Evolutionary conservation across 2,113 vertebrate species (phyloP).

Genomic region (Progne subis): DNA sequence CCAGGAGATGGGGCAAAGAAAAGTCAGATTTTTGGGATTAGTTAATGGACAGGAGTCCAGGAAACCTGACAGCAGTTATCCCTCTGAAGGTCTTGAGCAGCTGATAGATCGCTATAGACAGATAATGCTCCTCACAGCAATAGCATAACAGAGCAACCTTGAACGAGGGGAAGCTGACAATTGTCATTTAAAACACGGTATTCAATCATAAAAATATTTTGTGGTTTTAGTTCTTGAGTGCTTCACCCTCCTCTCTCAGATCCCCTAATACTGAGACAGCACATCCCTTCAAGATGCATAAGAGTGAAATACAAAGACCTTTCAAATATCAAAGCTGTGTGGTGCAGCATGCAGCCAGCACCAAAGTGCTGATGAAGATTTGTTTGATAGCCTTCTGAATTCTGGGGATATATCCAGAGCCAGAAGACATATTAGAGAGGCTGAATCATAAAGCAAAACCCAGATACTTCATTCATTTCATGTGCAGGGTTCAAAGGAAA

Average conservation of each 20-base stretch:
- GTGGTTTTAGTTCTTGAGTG: background rate
- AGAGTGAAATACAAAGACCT: background rate
- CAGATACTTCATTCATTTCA: background rate
- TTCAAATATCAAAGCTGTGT: conserved; percentile 9
- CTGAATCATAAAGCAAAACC: conserved; percentile 32
- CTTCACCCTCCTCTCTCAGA: background rate
- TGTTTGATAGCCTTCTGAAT: conserved; percentile 39
- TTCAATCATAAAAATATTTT: background rate
- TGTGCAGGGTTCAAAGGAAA: conserved; percentile 34
- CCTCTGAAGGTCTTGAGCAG: background rate
- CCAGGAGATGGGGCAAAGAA: background rate
- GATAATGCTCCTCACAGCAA: background rate
- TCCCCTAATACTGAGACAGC: background rate
- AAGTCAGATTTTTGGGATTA: background rate
- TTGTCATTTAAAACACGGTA: background rate
- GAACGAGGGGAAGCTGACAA: background rate
- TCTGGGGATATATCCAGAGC: background rate
- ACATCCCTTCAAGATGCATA: background rate
- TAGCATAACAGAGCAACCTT: background rate
- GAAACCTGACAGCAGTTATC: background rate
- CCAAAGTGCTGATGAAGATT: conserved; percentile 39
- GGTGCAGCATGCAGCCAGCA: background rate
- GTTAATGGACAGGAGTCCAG: background rate
- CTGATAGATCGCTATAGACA: background rate
- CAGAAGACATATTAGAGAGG: conserved; percentile 12